Evolutionary conservation across 2,113 vertebrate species (phyloP).

Genomic region (Ranitomeya variabilis): DNA sequence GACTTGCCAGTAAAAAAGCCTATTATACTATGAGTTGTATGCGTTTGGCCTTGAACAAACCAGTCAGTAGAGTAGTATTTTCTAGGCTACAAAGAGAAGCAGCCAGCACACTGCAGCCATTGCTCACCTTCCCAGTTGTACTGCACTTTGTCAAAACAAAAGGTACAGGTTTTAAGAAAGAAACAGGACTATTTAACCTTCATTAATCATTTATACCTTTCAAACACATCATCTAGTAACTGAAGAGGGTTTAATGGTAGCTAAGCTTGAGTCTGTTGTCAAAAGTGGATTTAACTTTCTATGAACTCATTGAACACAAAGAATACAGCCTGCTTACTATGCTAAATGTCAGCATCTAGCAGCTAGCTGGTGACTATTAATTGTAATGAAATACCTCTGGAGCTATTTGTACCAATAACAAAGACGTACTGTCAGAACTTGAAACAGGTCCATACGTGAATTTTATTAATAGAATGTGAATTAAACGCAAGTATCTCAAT

Average conservation of each 20-base stretch:
- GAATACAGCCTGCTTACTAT: conserved; percentile 80
- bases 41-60: conserved; percentile 21
- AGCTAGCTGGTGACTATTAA: conserved; percentile 80
- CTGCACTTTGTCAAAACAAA: conserved; percentile 74
- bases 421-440: conserved; percentile 81
- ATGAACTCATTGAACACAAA: conserved; percentile 84
- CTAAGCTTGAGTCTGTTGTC: conserved; percentile 80
- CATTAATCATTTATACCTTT: conserved; percentile 91
- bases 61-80: conserved; percentile 59
- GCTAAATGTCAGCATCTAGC: conserved; percentile 79
- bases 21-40: not conserved
- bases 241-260: conserved; percentile 84
- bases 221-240: conserved; percentile 83
- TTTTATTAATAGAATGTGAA: conserved; percentile 75
- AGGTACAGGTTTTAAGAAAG: conserved; percentile 78
- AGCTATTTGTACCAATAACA: conserved; percentile 83
- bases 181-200: conserved; percentile 85
- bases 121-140: conserved; percentile 70
- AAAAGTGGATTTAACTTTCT: conserved; percentile 88
- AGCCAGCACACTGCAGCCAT: conserved; percentile 63
- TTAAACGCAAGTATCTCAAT: conserved; percentile 67
- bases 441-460: conserved; percentile 78
- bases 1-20: not conserved
- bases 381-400: conserved; percentile 87
- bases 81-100: conserved; percentile 61